These are phyloP conservation scores for Oceanodroma leucorhoa DNA, from an alignment of 2,797 vertebrate genomes.

Conservation along the genomic window DNA sequence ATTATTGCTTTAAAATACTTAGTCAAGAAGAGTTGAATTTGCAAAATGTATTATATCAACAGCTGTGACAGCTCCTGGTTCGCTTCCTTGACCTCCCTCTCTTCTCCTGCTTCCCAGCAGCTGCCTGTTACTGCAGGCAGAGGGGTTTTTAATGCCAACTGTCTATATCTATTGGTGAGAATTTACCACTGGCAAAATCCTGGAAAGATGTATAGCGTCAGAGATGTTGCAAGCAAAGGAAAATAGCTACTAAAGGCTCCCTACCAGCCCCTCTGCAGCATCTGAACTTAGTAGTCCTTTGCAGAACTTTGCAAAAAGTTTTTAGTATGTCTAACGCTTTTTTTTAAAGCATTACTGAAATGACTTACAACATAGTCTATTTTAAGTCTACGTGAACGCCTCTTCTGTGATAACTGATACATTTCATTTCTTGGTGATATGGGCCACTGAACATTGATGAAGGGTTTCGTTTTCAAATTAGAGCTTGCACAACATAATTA, in stretches of 20 bases:
- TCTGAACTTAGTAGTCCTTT: neutral
- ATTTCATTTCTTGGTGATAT: constrained; percentile 57
- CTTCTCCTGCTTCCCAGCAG: neutral
- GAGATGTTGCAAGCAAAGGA: neutral
- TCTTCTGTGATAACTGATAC: constrained; percentile 24
- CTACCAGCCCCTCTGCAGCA: neutral
- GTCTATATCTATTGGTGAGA: neutral
- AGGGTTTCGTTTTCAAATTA: constrained; percentile 60
- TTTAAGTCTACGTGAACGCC: constrained; percentile 4
- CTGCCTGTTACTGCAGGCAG: neutral
- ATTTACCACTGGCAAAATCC: neutral
- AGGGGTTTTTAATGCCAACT: neutral
- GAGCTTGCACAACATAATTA: constrained; percentile 60
- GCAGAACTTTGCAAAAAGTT: constrained; percentile 22
- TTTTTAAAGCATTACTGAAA: constrained; percentile 25
- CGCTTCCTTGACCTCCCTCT: neutral
- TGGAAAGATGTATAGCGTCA: neutral
- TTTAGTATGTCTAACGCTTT: neutral
- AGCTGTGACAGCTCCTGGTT: constrained; percentile 11
- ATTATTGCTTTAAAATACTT: neutral
- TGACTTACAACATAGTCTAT: constrained; percentile 2
- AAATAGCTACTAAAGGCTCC: neutral
- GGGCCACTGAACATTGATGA: constrained; percentile 44
- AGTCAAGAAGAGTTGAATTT: neutral
- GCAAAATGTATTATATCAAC: neutral